Percentiles rank a stretch among this genome's conserved stretches.
Conservation (phyloP, 1,140 invertebrate genomes). For the Lutraria rhynchaena region DNA sequence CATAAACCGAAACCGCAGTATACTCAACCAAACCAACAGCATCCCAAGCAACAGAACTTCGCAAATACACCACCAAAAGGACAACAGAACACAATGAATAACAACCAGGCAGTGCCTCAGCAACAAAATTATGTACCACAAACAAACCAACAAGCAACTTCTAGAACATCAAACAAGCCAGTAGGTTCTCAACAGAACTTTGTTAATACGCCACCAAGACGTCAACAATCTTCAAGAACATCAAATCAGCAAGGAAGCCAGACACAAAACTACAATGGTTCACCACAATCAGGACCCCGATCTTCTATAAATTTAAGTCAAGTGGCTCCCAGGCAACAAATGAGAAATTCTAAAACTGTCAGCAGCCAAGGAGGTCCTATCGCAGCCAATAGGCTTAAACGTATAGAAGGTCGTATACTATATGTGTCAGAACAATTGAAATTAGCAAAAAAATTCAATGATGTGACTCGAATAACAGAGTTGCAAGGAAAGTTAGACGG, state of each 20-base stretch:
- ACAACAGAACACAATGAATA: neutral
- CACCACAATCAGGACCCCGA: neutral
- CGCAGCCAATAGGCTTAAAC: conserved; percentile 10
- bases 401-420: neutral
- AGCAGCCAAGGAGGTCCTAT: neutral
- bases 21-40: conserved; percentile 4
- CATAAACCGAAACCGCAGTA: neutral
- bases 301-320: neutral
- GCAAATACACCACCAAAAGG: neutral
- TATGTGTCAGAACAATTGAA: neutral
- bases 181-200: neutral
- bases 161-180: conserved; percentile 2
- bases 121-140: neutral
- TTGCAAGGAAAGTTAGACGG: conserved; percentile 6
- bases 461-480: neutral
- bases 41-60: neutral
- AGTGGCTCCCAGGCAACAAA: neutral
- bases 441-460: neutral
- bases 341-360: neutral
- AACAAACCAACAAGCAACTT: neutral
- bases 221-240: neutral
- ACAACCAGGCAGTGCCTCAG: too few species aligned
- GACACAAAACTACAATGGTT: neutral
- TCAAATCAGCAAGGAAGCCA: neutral
- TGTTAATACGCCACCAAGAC: neutral